These are phyloP conservation scores for Gouania willdenowi DNA, from an alignment of 2,797 vertebrate species.

Conservation along the genomic window DNA sequence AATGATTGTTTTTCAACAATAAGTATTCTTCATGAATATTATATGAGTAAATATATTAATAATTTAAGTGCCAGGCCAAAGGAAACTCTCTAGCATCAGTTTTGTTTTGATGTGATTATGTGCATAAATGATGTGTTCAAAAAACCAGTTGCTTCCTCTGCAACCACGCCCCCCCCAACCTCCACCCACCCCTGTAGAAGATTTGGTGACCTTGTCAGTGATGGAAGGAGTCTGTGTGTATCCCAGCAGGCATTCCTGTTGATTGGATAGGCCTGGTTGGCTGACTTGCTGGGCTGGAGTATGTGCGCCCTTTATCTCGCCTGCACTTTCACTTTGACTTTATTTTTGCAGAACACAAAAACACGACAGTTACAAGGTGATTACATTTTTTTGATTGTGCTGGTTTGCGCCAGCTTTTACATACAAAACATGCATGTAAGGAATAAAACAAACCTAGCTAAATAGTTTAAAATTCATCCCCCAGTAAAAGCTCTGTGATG, in stretches of 20 bases:
- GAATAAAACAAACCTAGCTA: conserved; percentile 56
- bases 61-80: background rate
- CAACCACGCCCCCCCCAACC: no score
- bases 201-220: conserved; percentile 60
- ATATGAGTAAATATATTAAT: background rate
- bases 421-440: conserved; percentile 12
- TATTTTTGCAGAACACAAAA: conserved; percentile 6
- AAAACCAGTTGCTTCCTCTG: conserved; percentile 2
- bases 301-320: conserved; percentile 48
- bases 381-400: background rate
- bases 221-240: conserved; percentile 43
- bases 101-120: background rate
- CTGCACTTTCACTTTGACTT: conserved; percentile 36
- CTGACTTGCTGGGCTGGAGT: conserved; percentile 47
- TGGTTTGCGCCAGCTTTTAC: no score
- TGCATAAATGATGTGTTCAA: background rate
- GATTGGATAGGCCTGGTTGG: conserved; percentile 63
- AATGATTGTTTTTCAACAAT: no score
- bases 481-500: conserved; percentile 75
- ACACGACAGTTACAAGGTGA: conserved; percentile 3
- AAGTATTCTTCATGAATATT: background rate
- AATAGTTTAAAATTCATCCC: conserved; percentile 72
- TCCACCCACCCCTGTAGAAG: conserved; percentile 34
- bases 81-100: background rate
- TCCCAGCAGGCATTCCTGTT: conserved; percentile 61